Percentiles rank a stretch among this genome's conserved stretches.
Conservation (phyloP, 53 echinoderm and acorn worm genomes). For the Zoroaster sp. region DNA sequence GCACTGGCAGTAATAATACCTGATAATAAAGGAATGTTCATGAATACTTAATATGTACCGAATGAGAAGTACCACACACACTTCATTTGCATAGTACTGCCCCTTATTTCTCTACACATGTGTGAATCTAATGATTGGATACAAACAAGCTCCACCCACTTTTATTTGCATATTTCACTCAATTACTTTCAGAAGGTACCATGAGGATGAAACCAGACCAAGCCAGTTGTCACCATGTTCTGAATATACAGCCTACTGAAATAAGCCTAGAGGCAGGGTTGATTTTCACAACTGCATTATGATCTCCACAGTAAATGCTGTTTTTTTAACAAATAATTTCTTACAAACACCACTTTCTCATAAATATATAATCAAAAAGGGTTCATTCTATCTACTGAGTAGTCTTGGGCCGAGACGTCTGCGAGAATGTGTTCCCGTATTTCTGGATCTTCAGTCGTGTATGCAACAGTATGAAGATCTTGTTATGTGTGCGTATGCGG, state of each 20-base stretch:
- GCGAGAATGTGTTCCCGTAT: not conserved
- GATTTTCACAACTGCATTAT: not conserved
- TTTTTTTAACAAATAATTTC: conserved; percentile 45
- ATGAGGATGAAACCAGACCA: conserved; percentile 9
- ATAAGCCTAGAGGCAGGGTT: not conserved
- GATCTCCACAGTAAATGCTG: too few relatives aligned
- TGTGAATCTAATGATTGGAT: not conserved
- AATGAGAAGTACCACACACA: not conserved
- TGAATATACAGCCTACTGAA: not conserved
- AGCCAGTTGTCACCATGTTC: conserved; percentile 9
- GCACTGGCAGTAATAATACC: not conserved
- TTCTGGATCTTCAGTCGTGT: too few relatives aligned
- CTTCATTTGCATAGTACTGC: not conserved
- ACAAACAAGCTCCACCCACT: conserved; percentile 7
- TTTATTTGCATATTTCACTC: conserved; percentile 37
- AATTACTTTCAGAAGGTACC: not conserved
- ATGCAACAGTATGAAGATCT: too few relatives aligned
- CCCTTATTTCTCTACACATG: not conserved
- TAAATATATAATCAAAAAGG: conserved; percentile 42
- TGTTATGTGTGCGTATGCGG: too few relatives aligned
- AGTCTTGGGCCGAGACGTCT: not conserved
- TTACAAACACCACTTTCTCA: conserved; percentile 46
- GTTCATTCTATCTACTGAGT: not conserved
- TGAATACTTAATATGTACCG: not conserved
- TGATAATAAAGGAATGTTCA: not conserved